Percentiles rank a stretch among this genome's conserved stretches.
phyloP scores from a whole-genome alignment of 2,888 invertebrate genomes.

The Tetragnatha montana region DNA sequence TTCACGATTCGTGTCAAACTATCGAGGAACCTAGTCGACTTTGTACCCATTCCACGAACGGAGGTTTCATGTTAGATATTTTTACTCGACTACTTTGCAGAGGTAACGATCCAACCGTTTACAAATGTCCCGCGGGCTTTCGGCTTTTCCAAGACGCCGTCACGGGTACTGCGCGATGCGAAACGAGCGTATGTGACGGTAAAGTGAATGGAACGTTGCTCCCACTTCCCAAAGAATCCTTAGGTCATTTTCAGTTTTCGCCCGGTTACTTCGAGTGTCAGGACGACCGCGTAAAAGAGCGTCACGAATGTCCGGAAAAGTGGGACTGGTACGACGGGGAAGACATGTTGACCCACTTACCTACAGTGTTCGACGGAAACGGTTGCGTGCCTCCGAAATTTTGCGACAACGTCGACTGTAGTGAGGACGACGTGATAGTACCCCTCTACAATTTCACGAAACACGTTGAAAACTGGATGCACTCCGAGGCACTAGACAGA shows the following conservation, averaged over 20 bases:
- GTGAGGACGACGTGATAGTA: neutral
- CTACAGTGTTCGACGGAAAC: neutral
- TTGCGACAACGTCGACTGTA: conserved; percentile 5
- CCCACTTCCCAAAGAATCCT: neutral
- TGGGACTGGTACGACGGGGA: neutral
- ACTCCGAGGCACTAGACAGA: neutral
- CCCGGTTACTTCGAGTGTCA: conserved; percentile 12
- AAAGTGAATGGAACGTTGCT: neutral
- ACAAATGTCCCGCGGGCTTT: conserved; percentile 1
- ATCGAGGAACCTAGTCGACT: neutral
- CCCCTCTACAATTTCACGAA: conserved; percentile 4
- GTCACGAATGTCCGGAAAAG: neutral
- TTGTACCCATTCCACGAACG: neutral
- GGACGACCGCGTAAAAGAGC: neutral
- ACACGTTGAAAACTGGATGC: conserved; percentile 1
- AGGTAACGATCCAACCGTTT: neutral
- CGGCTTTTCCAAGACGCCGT: neutral
- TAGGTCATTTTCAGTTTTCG: neutral
- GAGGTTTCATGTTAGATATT: neutral
- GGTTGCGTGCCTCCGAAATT: neutral
- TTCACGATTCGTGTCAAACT: neutral
- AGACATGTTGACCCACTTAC: conserved; percentile 13
- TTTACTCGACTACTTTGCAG: neutral
- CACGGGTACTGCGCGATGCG: too few species aligned
- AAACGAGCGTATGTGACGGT: neutral